Evolutionary conservation across 2,113 vertebrate species (phyloP).

Genomic region (Pituophis catenifer): DNA sequence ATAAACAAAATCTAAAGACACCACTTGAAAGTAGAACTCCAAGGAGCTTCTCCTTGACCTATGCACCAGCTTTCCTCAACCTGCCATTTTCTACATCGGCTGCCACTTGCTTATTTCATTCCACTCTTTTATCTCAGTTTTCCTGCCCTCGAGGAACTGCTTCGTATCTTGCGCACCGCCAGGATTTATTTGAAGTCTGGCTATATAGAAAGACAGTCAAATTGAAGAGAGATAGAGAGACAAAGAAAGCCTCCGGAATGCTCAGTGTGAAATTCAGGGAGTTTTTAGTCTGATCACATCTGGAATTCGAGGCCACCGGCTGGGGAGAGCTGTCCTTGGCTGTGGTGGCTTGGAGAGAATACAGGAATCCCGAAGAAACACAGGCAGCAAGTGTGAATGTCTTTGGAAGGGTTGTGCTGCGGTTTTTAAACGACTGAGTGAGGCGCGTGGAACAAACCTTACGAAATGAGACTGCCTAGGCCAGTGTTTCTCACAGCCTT

Average conservation of each 20-base stretch:
- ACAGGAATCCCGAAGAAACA: conserved; percentile 28
- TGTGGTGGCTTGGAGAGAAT: conserved; percentile 19
- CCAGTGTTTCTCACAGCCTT: too few species aligned
- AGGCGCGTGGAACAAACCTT: neutral
- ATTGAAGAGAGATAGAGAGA: neutral
- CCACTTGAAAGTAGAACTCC: neutral
- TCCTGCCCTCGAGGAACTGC: neutral
- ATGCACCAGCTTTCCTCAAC: neutral
- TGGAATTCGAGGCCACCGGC: neutral
- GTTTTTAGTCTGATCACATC: neutral
- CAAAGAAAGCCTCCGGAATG: neutral
- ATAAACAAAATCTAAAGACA: neutral
- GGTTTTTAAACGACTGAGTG: conserved; percentile 22
- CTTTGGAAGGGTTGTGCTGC: neutral
- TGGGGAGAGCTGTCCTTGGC: neutral
- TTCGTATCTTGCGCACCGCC: neutral
- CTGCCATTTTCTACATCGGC: neutral
- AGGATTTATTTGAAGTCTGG: neutral
- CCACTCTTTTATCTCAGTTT: neutral
- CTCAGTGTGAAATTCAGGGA: neutral
- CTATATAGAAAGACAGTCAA: neutral
- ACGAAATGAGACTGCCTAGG: neutral
- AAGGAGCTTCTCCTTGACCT: neutral
- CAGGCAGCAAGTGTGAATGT: conserved; percentile 18
- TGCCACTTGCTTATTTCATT: neutral